Evolutionary conservation across 2,888 invertebrate species (phyloP).

Genomic region (Orthonevra nobilis): DNA sequence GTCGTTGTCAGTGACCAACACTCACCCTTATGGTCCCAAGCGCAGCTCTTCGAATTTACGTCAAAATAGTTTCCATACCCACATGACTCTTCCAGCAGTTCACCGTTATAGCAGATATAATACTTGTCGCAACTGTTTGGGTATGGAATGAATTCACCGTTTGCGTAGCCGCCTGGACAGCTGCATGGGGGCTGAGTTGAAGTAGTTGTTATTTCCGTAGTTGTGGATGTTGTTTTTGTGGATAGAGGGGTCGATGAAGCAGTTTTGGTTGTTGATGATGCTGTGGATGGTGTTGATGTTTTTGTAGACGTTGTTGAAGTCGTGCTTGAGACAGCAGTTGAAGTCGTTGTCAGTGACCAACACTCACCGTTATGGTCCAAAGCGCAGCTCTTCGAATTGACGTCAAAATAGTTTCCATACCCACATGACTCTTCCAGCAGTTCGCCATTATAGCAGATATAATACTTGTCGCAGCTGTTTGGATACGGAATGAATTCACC

Average conservation of each 20-base stretch:
- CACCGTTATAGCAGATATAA: constrained; percentile 29
- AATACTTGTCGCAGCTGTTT: constrained; percentile 73
- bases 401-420: constrained; percentile 73
- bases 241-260: no score
- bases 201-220: no score
- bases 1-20: constrained; percentile 34
- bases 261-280: constrained; percentile 4
- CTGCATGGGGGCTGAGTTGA: constrained; percentile 15
- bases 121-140: constrained; percentile 5
- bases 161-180: constrained; percentile 60
- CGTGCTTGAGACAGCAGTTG: constrained; percentile 1
- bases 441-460: constrained; percentile 71
- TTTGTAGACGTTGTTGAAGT: not conserved
- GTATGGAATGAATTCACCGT: constrained; percentile 26
- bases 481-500: constrained; percentile 72
- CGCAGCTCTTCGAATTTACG: not conserved
- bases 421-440: constrained; percentile 73
- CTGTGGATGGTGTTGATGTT: not conserved
- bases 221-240: no score
- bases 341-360: constrained; percentile 14
- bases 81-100: constrained; percentile 19
- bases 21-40: not conserved
- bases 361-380: constrained; percentile 61
- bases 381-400: constrained; percentile 63
- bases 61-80: constrained; percentile 21